phyloP scores from a whole-genome alignment of 2,797 vertebrate species.

The Babyrousa celebensis region DNA sequence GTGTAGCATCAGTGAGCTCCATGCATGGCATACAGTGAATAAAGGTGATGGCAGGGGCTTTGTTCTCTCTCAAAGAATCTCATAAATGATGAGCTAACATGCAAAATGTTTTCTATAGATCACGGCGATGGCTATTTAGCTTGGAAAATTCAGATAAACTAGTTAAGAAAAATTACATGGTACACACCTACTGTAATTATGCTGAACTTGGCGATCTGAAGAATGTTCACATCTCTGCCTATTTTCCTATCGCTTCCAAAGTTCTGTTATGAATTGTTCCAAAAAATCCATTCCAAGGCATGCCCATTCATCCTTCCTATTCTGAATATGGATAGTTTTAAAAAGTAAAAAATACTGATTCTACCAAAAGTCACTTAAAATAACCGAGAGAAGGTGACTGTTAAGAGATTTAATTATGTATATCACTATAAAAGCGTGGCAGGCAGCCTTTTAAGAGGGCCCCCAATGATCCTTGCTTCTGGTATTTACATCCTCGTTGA shows the following conservation, averaged over 20 bases:
- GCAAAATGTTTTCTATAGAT: slow-evolving; percentile 75
- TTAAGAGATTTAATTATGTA: background rate
- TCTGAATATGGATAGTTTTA: background rate
- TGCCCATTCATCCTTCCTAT: background rate
- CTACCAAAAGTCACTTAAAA: slow-evolving; percentile 36
- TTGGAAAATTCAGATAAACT: slow-evolving; percentile 71
- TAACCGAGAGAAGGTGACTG: background rate
- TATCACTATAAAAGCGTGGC: background rate
- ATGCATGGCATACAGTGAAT: slow-evolving; percentile 42
- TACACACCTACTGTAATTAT: background rate
- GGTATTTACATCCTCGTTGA: background rate
- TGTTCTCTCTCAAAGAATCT: slow-evolving; percentile 70
- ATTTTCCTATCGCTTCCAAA: background rate
- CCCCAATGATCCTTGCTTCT: rapidly evolving
- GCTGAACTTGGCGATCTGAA: slow-evolving; percentile 26
- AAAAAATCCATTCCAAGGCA: background rate
- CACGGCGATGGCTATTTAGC: slow-evolving; percentile 48
- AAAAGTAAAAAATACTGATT: background rate
- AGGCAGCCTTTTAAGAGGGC: background rate
- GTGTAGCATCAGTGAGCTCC: slow-evolving; percentile 71
- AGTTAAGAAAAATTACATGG: slow-evolving; percentile 68
- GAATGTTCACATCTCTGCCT: background rate
- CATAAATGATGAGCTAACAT: slow-evolving; percentile 81
- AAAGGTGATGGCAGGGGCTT: slow-evolving; percentile 81
- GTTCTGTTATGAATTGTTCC: background rate